These are phyloP conservation scores for Eurypyga helias DNA, from an alignment of 2,113 vertebrate species.

Conservation along the genomic window DNA sequence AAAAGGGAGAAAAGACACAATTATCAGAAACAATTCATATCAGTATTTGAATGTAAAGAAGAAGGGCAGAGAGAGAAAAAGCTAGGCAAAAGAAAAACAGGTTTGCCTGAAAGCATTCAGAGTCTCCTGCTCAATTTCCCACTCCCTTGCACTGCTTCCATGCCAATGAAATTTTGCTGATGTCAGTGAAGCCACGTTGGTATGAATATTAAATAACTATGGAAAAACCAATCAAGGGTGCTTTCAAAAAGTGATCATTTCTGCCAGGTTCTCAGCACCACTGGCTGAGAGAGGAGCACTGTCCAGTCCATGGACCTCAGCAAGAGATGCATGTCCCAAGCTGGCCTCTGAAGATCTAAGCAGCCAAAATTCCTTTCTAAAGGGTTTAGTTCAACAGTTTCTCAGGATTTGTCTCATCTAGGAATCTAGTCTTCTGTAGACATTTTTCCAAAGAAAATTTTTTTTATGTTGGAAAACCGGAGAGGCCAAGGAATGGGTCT, in stretches of 20 bases:
- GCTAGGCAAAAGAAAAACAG: neutral
- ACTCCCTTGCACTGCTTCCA: neutral
- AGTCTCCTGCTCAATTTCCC: neutral
- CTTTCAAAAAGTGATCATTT: neutral
- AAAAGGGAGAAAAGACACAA: neutral
- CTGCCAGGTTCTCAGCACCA: neutral
- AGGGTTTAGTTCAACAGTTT: neutral
- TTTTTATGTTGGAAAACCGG: neutral
- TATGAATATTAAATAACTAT: neutral
- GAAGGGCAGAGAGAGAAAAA: neutral
- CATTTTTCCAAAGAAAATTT: neutral
- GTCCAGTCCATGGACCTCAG: rapidly evolving
- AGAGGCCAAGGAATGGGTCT: neutral
- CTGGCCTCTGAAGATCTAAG: neutral
- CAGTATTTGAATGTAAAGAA: constrained; percentile 32
- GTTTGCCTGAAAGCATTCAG: neutral
- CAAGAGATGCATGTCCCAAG: neutral
- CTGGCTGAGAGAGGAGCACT: neutral
- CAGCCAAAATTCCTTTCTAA: neutral
- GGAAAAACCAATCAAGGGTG: neutral
- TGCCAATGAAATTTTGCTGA: neutral
- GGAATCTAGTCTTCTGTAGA: neutral
- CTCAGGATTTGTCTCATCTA: neutral
- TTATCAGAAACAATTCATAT: constrained; percentile 43
- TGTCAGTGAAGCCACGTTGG: neutral